Base-by-base conservation (phyloP, 2,888 invertebrate species). In the Chalcosyrphus nemorum region DNA sequence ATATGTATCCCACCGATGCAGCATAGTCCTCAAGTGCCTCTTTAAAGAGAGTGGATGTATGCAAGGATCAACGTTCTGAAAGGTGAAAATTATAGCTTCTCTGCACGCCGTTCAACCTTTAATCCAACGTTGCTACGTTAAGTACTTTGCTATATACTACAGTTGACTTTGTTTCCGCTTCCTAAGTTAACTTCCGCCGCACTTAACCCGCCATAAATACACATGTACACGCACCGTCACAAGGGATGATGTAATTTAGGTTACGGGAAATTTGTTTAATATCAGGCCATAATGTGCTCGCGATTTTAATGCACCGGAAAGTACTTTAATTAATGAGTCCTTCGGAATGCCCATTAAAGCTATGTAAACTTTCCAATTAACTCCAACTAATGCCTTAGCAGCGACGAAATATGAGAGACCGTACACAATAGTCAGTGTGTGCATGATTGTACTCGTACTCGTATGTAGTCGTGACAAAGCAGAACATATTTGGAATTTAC, bases 271-370 rank as follows among this genome's bases (percentile, higher is more conserved):
- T 75, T 56, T 47, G 57, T 57, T 57, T 63, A 52, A 41, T 59
- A 59, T 59, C 29, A 9, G 38, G 47, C 35, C 32, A n/a, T 74
- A 65, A 56, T 47, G 66, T 75, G 45, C 15, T 15, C 65, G 57
- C 47, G 47, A 66, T 66, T 66, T 75, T 57, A 66, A 57, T 66
- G 65, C 75, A 66, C 56, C 75, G 66, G 47, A 74, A 74, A 47
- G 45, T 6, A 45, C 41, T 65, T 27, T 35, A 57, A 75, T 75
- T 75, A 66, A 75, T 65, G 75, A 57, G 45, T 24, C 13, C 29
- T 47, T 21, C 2, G 57, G 65, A 66, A 50, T 50, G 75, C 13
- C 41, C 45, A 65, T 75, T 38, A 75, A 75, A 75, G 56, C 56
- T 41, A 13, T 66, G 47, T 66, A 65, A 56, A 65, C 74, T 32